Evolutionary conservation across 1,140 invertebrate genomes (phyloP).

Genomic region (Eriocheir sinensis): DNA sequence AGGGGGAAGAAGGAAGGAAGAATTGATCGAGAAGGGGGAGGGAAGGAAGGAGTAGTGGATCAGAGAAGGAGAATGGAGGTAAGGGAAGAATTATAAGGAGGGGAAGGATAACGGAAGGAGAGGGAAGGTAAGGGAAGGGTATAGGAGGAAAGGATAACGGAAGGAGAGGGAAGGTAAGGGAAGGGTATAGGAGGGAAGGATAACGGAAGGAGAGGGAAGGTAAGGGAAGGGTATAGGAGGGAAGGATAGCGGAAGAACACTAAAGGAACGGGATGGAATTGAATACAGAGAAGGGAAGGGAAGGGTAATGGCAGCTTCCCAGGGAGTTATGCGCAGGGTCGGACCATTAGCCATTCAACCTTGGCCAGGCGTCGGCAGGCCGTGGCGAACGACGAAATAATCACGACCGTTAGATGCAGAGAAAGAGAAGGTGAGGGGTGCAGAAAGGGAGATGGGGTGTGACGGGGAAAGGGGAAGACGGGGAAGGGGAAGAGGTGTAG

Average conservation of each 20-base stretch:
- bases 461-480: neutral
- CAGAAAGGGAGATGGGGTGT: neutral
- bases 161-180: neutral
- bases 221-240: neutral
- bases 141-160: neutral
- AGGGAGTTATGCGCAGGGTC: conserved; percentile 18
- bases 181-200: neutral
- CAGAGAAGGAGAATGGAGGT: neutral
- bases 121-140: neutral
- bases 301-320: neutral
- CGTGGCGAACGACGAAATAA: conserved; percentile 35
- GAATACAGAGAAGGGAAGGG: neutral
- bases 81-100: neutral
- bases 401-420: neutral
- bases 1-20: neutral
- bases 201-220: neutral
- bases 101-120: neutral
- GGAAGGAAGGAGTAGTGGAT: neutral
- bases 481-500: neutral
- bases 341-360: conserved; percentile 43
- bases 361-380: conserved; percentile 42
- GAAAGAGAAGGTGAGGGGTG: neutral
- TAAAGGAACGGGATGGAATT: neutral
- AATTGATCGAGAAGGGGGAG: neutral
- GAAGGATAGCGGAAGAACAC: neutral